Base-by-base conservation (phyloP, 2,888 invertebrate genomes). In the Acanthosepion lycidas region DNA sequence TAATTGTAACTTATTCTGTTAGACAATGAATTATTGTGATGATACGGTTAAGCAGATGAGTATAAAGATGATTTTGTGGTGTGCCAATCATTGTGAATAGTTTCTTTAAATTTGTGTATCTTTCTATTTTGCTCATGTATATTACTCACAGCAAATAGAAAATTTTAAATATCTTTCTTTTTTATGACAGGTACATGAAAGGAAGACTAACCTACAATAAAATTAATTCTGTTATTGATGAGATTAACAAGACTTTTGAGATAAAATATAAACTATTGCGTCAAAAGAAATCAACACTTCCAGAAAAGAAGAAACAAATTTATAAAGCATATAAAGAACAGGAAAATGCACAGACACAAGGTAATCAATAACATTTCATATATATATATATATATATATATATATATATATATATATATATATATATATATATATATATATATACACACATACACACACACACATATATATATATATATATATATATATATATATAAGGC, bases 301-400 rank as follows among this genome's bases (percentile, higher is more conserved):
- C 96, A 94, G 96, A 96, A 93, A 93, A 95, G 12, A 96, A 96
- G 95, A 96, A 96, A 95, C 96, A 96, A 94, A 95, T 96, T 94
- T 96, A 95, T 78, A 96, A 96, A 55, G 95, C 95, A 1, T 97
- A 96, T 95, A 97, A 97, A 95, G 94, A 95, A 91, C 97, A 97
- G 94, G 97, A 97, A 95, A 96, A 95, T 55, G 96, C 97, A 94
- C 97, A 97, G 91, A 97, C 97, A 20, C 96, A 96, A 96, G 97
- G 97, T 97, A 94, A 48, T 9, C n/a, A 59, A 23, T 3, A 20
- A 42, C 20, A 15, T 18, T 42, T 93, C 23, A 28, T 23, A n/a
- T 92, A 3, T 51, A 28, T 23, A n/a, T 92, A 3, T 51, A 0
- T 51, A 28, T 51, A 28, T 92, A 51, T 33, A 33, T 33, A 33